phyloP scores from a whole-genome alignment of 2,797 vertebrate genomes.

The Siniperca scherzeri region DNA sequence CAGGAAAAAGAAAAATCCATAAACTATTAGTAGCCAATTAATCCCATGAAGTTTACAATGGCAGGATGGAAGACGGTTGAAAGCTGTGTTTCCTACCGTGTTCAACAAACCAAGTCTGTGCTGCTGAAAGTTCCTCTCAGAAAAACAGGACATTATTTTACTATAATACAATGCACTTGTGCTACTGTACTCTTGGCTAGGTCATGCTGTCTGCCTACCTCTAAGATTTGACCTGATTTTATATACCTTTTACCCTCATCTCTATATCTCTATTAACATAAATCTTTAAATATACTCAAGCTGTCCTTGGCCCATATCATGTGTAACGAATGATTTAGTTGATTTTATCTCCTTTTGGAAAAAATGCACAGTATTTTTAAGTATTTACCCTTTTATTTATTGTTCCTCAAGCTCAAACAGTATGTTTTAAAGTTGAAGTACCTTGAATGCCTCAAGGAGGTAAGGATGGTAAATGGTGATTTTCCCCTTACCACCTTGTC shows the following conservation, averaged over 20 bases:
- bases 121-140: constrained; percentile 5
- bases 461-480: background rate
- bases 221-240: background rate
- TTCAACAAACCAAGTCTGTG: constrained; percentile 6
- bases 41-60: constrained; percentile 48
- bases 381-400: background rate
- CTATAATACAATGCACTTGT: too few relatives aligned
- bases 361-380: background rate
- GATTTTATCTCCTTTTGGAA: background rate
- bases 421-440: background rate
- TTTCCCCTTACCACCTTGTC: too few relatives aligned
- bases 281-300: too few relatives aligned
- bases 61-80: constrained; percentile 7
- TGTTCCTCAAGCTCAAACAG: background rate
- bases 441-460: background rate
- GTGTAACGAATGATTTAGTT: background rate
- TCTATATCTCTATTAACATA: background rate
- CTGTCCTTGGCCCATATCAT: background rate
- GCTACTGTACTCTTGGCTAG: background rate
- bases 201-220: background rate
- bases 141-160: background rate
- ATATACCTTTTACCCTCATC: background rate
- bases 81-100: constrained; percentile 22
- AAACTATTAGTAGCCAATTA: constrained; percentile 66
- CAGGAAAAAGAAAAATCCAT: constrained; percentile 59